Evolutionary conservation across 2,113 vertebrate species (phyloP).

Genomic region (Pluvialis apricaria): DNA sequence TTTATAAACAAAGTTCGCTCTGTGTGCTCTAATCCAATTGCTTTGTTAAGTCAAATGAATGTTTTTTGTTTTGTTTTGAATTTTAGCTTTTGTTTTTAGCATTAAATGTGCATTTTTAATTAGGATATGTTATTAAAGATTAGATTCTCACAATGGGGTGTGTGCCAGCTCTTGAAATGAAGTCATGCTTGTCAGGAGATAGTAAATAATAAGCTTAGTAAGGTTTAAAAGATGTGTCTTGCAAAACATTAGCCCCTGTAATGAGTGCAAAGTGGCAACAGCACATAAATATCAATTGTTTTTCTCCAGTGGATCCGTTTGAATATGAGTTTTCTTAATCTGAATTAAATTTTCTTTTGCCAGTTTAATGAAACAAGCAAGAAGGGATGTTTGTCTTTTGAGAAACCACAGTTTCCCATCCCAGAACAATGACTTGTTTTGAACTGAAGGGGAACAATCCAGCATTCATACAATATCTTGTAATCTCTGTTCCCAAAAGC

Average conservation of each 20-base stretch:
- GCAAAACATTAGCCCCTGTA: slow-evolving; percentile 44
- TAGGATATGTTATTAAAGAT: slow-evolving; percentile 45
- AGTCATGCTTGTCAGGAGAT: slow-evolving; percentile 44
- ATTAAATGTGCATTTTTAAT: slow-evolving; percentile 33
- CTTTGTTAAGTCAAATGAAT: slow-evolving; percentile 4
- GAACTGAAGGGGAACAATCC: neutral
- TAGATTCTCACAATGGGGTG: slow-evolving; percentile 26
- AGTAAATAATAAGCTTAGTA: slow-evolving; percentile 60
- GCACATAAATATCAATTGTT: slow-evolving; percentile 31
- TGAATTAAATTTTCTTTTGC: slow-evolving; percentile 26
- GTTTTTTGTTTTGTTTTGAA: neutral
- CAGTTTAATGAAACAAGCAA: slow-evolving; percentile 32
- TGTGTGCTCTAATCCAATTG: neutral
- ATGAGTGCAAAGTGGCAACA: slow-evolving; percentile 40
- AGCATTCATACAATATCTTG: neutral
- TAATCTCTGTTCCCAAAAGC: slow-evolving; percentile 14
- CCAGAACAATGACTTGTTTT: slow-evolving; percentile 30
- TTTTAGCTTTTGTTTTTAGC: slow-evolving; percentile 16
- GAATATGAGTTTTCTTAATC: slow-evolving; percentile 39
- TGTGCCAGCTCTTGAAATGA: slow-evolving; percentile 39
- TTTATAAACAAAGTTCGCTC: slow-evolving; percentile 16
- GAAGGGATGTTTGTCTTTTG: slow-evolving; percentile 12
- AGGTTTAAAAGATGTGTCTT: slow-evolving; percentile 54
- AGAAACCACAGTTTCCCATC: slow-evolving; percentile 23
- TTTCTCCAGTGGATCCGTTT: neutral